These are phyloP conservation scores for Saccostrea cuccullata DNA, from an alignment of 1,140 invertebrate genomes.

Conservation along the genomic window DNA sequence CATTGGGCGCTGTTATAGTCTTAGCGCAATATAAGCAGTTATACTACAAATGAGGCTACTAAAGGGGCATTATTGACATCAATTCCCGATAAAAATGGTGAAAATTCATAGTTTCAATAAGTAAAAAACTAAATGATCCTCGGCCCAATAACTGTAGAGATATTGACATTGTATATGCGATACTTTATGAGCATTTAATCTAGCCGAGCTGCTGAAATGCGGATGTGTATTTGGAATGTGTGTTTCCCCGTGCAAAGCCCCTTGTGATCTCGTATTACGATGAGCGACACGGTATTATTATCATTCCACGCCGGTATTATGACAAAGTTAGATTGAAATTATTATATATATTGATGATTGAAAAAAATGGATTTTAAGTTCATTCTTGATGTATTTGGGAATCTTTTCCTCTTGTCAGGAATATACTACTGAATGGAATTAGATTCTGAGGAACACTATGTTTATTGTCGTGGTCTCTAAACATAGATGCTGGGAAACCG, in stretches of 20 bases:
- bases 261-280: slow-evolving; percentile 26
- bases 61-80: neutral
- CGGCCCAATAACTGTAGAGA: neutral
- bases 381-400: neutral
- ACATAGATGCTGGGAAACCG: slow-evolving; percentile 8
- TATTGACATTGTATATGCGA: neutral
- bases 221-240: slow-evolving; percentile 14
- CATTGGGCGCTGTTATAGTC: slow-evolving; percentile 36
- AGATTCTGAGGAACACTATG: neutral
- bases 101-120: no score
- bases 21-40: slow-evolving; percentile 36
- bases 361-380: slow-evolving; percentile 19
- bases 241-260: neutral
- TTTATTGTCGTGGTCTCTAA: neutral
- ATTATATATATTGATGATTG: slow-evolving; percentile 31
- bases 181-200: neutral
- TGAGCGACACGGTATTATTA: slow-evolving; percentile 37
- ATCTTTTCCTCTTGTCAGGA: neutral
- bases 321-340: slow-evolving; percentile 34
- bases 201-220: neutral
- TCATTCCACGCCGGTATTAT: slow-evolving; percentile 32
- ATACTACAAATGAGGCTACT: slow-evolving; percentile 23
- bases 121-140: neutral
- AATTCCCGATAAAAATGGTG: no score
- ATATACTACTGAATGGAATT: neutral